Base-by-base conservation (phyloP, 37 sponge, comb jelly and placozoan species). In the Corticium candelabrum region DNA sequence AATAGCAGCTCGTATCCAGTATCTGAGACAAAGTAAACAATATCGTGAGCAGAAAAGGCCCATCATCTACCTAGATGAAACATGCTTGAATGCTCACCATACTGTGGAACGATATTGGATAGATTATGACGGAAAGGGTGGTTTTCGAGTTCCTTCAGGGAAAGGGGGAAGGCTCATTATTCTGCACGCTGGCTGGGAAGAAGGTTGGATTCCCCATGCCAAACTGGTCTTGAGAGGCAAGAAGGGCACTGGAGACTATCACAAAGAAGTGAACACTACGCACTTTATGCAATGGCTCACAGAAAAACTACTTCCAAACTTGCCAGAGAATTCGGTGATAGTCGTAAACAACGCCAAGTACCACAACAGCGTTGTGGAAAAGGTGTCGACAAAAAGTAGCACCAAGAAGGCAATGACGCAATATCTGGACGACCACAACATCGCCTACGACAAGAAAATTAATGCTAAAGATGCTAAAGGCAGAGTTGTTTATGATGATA, bases 81-180 rank as follows among this genome's bases (percentile, higher is more conserved):
- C 73, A 5, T 70, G 73, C 31, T 4, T 70, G 5, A 70, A 70
- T 34, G 73, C 73, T 4, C 73, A 70, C 73, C 73, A 70, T 32
- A 70, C 73, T 30, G 73, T 70, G 5, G 31, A 4, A 7, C 7
- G 73, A 32, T 30, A 5, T 7, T 70, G 73, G 73, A 7, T 29
- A 4, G 73, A 70, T 32, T 29, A 70, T 70, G 73, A 15, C 31
- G 73, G 31, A 4, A 29, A 34, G 36, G 31, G 73, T 34, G 62
- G 62, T 50, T 50, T 11, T 11, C 11, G 21, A 50, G 35, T 5
- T 29, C 73, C 73, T 30, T 70, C 73, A 34, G 73, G 73, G 4
- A 70, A 70, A 34, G 73, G 73, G 31, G 31, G 31, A 15, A 7
- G 73, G 31, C 29, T 70, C 5, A 70, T 70, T 35, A 15, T 70